phyloP scores from a whole-genome alignment of 2,113 vertebrate species.

The Myrmecophaga tridactyla region DNA sequence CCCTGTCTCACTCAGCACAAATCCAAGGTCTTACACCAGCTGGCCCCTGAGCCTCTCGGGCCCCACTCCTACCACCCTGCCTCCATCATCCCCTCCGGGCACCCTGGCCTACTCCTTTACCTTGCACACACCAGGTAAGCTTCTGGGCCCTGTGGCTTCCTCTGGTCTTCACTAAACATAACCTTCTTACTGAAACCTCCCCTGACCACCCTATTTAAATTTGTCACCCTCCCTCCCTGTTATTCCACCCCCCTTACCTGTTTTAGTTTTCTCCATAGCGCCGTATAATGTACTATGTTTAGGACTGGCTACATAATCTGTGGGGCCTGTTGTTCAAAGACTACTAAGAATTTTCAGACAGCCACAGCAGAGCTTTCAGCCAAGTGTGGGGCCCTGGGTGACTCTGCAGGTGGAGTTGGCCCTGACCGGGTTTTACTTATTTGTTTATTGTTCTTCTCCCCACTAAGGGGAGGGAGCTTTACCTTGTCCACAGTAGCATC shows the following conservation, averaged over 20 bases:
- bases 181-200: background rate
- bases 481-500: background rate
- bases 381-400: accelerated
- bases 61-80: background rate
- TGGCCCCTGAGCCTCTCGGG: background rate
- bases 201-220: background rate
- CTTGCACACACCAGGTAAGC: background rate
- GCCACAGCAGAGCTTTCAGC: background rate
- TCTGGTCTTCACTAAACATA: background rate
- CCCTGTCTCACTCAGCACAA: background rate
- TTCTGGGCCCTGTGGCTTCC: no score
- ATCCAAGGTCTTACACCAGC: background rate
- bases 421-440: background rate
- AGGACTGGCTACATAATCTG: background rate
- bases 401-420: no score
- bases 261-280: background rate
- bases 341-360: background rate
- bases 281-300: background rate
- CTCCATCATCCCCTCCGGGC: background rate
- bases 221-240: background rate
- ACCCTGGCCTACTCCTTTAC: background rate
- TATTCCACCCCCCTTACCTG: no score
- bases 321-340: background rate
- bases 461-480: background rate
- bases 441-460: background rate